These are phyloP conservation scores for Poecile atricapillus DNA, from an alignment of 2,113 vertebrate species.

Conservation along the genomic window DNA sequence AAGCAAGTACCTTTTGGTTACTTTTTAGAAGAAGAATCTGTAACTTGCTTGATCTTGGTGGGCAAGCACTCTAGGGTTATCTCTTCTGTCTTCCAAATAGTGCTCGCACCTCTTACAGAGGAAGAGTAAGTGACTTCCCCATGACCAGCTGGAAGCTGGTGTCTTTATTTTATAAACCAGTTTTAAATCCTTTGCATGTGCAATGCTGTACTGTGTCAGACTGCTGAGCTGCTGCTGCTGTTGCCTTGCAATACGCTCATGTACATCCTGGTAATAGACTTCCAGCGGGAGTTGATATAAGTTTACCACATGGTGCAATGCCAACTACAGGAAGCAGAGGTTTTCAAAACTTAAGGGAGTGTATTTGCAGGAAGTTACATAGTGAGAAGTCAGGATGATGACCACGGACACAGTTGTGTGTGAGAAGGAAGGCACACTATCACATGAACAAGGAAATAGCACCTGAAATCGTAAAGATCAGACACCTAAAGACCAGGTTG, in stretches of 20 bases:
- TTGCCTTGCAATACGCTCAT: neutral
- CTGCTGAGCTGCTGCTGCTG: fast-evolving
- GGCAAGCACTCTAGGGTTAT: neutral
- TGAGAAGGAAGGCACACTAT: neutral
- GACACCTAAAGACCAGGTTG: neutral
- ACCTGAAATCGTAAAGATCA: neutral
- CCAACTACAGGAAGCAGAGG: neutral
- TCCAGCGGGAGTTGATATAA: neutral
- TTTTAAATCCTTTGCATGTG: neutral
- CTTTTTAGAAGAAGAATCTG: neutral
- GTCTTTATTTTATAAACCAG: neutral
- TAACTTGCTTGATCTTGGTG: neutral
- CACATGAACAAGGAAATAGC: neutral
- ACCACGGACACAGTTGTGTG: neutral
- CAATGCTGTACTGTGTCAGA: neutral
- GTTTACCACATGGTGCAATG: neutral
- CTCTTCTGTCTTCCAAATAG: neutral
- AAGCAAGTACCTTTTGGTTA: neutral
- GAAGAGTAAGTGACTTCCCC: neutral
- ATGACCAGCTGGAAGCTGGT: neutral
- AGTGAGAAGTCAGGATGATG: neutral
- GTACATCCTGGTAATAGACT: neutral
- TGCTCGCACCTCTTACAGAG: neutral
- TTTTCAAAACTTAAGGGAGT: neutral
- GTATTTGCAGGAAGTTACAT: neutral